Evolutionary conservation across 2,888 invertebrate genomes (phyloP).

Genomic region (Lasioglossum malachurum): DNA sequence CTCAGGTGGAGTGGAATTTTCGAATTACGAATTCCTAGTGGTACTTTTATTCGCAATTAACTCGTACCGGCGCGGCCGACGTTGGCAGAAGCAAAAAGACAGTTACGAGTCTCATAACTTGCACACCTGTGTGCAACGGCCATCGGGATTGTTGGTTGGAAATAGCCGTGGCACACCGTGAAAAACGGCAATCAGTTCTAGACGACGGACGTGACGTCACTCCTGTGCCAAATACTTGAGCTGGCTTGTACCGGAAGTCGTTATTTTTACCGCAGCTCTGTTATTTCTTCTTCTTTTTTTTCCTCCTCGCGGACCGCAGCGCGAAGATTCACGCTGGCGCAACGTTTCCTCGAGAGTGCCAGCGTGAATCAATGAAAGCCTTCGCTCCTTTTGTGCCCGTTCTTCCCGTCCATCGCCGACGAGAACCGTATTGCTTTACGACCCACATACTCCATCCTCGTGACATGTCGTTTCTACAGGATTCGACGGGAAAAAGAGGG

Average conservation of each 20-base stretch:
- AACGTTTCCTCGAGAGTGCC: slow-evolving; percentile 21
- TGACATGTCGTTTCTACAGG: neutral
- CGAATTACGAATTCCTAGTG: neutral
- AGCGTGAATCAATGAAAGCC: slow-evolving; percentile 55
- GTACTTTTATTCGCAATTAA: neutral
- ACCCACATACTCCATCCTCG: neutral
- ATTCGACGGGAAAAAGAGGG: neutral
- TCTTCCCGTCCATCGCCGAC: slow-evolving; percentile 10
- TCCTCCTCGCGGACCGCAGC: slow-evolving; percentile 3
- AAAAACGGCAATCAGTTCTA: slow-evolving; percentile 49
- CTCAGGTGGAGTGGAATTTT: no score
- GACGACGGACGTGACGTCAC: slow-evolving; percentile 72
- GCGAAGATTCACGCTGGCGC: slow-evolving; percentile 42
- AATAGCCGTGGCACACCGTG: slow-evolving; percentile 50
- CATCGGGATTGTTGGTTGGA: slow-evolving; percentile 31
- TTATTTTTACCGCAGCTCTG: slow-evolving; percentile 62
- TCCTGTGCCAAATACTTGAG: slow-evolving; percentile 69
- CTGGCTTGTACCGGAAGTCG: slow-evolving; percentile 66
- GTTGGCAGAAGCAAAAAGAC: neutral
- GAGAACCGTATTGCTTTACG: slow-evolving; percentile 9
- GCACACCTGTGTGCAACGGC: slow-evolving; percentile 9
- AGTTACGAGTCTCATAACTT: neutral
- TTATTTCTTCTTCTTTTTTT: slow-evolving; percentile 3
- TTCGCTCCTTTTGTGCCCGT: slow-evolving; percentile 22
- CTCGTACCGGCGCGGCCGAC: no score